phyloP scores from a whole-genome alignment of 23 tunicate genomes.

The Ascidia mentula region DNA sequence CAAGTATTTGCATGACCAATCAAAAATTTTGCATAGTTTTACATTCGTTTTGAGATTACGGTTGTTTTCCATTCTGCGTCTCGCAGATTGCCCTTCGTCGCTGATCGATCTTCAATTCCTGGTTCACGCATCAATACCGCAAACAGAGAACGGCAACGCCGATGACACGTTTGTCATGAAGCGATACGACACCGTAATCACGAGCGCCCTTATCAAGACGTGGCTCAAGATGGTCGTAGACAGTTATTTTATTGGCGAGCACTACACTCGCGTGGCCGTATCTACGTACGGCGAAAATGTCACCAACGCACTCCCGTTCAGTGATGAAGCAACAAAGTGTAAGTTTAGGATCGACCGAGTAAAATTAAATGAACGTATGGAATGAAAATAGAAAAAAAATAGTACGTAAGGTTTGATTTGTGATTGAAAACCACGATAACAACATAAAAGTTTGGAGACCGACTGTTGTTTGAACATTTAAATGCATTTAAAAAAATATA shows the following conservation, averaged over 20 bases:
- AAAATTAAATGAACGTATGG: too few species aligned
- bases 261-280: constrained; percentile 47
- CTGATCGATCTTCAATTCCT: constrained; percentile 50
- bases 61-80: too few species aligned
- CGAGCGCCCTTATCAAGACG: constrained; percentile 6
- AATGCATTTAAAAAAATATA: too few species aligned
- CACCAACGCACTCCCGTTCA: background rate
- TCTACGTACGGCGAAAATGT: constrained; percentile 22
- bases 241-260: constrained; percentile 46
- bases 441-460: too few species aligned
- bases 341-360: too few species aligned
- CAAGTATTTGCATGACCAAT: too few species aligned
- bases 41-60: too few species aligned
- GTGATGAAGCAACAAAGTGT: background rate
- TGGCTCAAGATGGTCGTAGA: constrained; percentile 56
- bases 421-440: too few species aligned
- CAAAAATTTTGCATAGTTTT: too few species aligned
- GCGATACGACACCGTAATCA: constrained; percentile 15
- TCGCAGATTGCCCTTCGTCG: constrained; percentile 37
- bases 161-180: constrained; percentile 11
- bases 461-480: too few species aligned
- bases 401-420: too few species aligned
- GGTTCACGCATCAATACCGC: constrained; percentile 29
- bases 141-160: background rate
- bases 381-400: too few species aligned